Base-by-base conservation (phyloP, 2,113 vertebrate species). In the Cricetomys ansorgei region DNA sequence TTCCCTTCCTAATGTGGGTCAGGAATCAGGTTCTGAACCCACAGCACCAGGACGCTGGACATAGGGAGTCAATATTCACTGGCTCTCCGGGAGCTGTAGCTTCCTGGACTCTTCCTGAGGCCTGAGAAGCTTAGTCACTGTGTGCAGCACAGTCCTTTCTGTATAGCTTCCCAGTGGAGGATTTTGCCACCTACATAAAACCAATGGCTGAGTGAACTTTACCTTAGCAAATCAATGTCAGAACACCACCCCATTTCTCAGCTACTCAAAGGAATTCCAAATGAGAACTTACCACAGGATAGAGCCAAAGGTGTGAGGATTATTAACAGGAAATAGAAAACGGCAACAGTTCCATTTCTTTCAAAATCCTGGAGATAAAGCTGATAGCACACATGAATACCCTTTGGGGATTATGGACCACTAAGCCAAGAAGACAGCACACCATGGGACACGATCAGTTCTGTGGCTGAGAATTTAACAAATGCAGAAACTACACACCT, bases 11-110 rank as follows among this genome's bases (percentile, higher is more conserved):
- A 27, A 37, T 59, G 4, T 45, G n/a, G 31, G 25, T 23, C 15
- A 11, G 45, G 19, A 43, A 17, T 6, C 48, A 29, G 64, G 13
- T 5, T 79, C 34, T 13, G 29, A 45, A 19, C 21, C 50, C 65
- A 4, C 0, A 7, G 1, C 0, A 21, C 6, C 37, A 43, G 43
- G 34, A 31, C 3, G 15, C 79, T 7, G 8, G 10, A 8, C 45
- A 23, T 9, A 7, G 27, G 21, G 3, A 37, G 48, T 23, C 19
- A 40, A 12, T 21, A 31, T 1, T 16, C 50, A 40, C 34, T 45
- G 21, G 40, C 31, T 27, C 57, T 50, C 34, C n/a, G 15, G 57
- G 23, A 3, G 67, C 0, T 0, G 45, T 23, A 34, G n/a, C 40
- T 19, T 59, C 59, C 1, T 5, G 17, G 40, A 31, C 4, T 19